Conservation (phyloP, 1,140 invertebrate species). For the Vollenhovia emeryi region DNA sequence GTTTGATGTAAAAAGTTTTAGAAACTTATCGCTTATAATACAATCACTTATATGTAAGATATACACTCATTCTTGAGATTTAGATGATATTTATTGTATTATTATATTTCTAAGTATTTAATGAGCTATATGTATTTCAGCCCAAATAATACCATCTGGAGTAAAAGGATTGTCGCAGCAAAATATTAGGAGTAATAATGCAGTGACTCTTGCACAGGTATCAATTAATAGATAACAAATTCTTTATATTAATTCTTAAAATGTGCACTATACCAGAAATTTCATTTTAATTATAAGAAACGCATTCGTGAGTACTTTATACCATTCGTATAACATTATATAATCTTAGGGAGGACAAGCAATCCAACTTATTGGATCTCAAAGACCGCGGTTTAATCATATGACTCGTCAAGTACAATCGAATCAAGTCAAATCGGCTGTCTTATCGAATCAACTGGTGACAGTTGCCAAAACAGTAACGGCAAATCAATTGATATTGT, state of each 20-base stretch:
- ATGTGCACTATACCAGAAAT: neutral
- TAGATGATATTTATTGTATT: neutral
- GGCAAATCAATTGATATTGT: slow-evolving; percentile 86
- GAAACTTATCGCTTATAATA: too few species aligned
- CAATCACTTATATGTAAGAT: neutral
- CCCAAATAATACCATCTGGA: slow-evolving; percentile 88
- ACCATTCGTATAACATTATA: neutral
- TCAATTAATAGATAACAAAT: neutral
- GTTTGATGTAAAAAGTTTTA: neutral
- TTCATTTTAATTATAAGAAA: neutral
- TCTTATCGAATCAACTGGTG: slow-evolving; percentile 83
- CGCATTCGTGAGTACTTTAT: neutral
- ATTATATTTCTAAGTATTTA: slow-evolving; percentile 23
- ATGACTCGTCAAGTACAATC: slow-evolving; percentile 85
- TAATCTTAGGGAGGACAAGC: slow-evolving; percentile 82
- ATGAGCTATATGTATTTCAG: slow-evolving; percentile 80
- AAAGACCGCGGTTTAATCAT: slow-evolving; percentile 86
- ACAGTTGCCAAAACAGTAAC: slow-evolving; percentile 84
- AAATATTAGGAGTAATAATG: slow-evolving; percentile 85
- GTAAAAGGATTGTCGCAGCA: slow-evolving; percentile 88
- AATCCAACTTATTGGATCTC: slow-evolving; percentile 87
- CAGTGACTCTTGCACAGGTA: slow-evolving; percentile 84
- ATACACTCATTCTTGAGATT: slow-evolving; percentile 55
- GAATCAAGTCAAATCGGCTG: slow-evolving; percentile 84
- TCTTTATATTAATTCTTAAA: neutral